Conservation (phyloP, 2,888 invertebrate genomes). For the Rhaphigaster nebulosa region DNA sequence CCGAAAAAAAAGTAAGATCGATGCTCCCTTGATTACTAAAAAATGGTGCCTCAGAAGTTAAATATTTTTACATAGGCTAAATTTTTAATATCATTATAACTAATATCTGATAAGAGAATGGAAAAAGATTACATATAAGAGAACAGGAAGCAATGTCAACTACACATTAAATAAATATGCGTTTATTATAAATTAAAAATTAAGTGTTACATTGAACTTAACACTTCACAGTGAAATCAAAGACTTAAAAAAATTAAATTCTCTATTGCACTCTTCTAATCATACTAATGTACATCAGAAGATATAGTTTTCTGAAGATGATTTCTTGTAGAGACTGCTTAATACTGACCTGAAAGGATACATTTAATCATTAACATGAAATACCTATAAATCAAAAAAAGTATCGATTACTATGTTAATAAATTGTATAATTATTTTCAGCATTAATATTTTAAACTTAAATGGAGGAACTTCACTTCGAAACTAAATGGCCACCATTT, state of each 20-base stretch:
- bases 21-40: too few relatives aligned
- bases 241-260: background rate
- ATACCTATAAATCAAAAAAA: background rate
- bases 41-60: too few relatives aligned
- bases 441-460: too few relatives aligned
- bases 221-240: background rate
- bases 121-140: too few relatives aligned
- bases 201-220: background rate
- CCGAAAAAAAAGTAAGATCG: too few relatives aligned
- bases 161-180: background rate
- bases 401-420: background rate
- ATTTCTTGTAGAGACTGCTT: background rate
- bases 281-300: background rate
- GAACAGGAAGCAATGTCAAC: too few relatives aligned
- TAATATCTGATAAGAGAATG: too few relatives aligned
- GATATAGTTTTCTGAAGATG: background rate
- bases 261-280: background rate
- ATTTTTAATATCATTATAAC: too few relatives aligned
- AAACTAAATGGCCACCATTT: too few relatives aligned
- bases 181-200: background rate
- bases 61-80: too few relatives aligned
- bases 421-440: too few relatives aligned
- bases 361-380: background rate
- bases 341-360: background rate
- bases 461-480: too few relatives aligned